Evolutionary conservation across 2,888 invertebrate genomes (phyloP).

Genomic region (Latrodectus hesperus): DNA sequence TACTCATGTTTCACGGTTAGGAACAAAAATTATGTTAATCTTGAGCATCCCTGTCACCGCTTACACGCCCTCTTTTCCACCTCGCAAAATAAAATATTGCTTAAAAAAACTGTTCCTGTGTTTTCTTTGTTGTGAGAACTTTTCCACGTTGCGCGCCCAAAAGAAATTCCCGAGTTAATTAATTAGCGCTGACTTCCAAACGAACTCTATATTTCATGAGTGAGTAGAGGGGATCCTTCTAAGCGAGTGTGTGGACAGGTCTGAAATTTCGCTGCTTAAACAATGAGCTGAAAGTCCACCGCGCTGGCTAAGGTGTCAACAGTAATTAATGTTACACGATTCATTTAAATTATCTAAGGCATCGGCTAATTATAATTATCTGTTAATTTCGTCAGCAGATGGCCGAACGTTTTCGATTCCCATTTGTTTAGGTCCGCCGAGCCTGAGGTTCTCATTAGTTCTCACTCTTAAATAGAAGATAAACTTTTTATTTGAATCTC

Average conservation of each 20-base stretch:
- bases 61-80: slow-evolving; percentile 11
- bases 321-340: slow-evolving; percentile 48
- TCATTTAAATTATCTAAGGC: slow-evolving; percentile 51
- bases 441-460: too few relatives aligned
- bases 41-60: slow-evolving; percentile 22
- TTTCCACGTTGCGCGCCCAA: slow-evolving; percentile 24
- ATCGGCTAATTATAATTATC: slow-evolving; percentile 52
- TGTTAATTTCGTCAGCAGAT: slow-evolving; percentile 58
- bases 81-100: background rate
- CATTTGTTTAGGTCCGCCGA: slow-evolving; percentile 17
- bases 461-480: too few relatives aligned
- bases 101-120: slow-evolving; percentile 9
- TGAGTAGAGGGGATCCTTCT: slow-evolving; percentile 4
- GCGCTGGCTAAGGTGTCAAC: slow-evolving; percentile 25
- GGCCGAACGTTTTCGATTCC: slow-evolving; percentile 42
- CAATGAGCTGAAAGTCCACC: background rate
- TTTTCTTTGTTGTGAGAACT: slow-evolving; percentile 6
- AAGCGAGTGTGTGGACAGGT: background rate
- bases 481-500: too few relatives aligned
- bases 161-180: slow-evolving; percentile 35
- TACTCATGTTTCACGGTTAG: slow-evolving; percentile 35
- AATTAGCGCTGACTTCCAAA: slow-evolving; percentile 53
- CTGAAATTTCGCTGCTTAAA: slow-evolving; percentile 36
- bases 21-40: slow-evolving; percentile 41
- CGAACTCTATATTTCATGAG: slow-evolving; percentile 48